These are phyloP conservation scores for Crepidodera aurea DNA, from an alignment of 2,888 invertebrate genomes.

Conservation along the genomic window DNA sequence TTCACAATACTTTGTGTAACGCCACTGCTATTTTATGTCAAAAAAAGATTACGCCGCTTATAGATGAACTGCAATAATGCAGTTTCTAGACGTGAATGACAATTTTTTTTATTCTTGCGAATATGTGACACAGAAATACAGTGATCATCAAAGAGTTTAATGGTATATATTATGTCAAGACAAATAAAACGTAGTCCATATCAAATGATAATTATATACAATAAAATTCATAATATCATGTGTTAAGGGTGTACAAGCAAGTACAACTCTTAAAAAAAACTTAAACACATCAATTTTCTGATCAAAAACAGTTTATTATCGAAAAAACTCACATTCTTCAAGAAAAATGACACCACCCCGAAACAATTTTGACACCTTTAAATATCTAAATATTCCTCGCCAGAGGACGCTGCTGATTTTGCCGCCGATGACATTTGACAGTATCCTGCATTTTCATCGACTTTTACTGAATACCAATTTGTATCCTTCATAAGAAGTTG, in stretches of 20 bases:
- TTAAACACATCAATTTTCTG: conserved; percentile 14
- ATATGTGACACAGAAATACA: conserved; percentile 12
- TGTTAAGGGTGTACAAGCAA: background rate
- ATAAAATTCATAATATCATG: conserved; percentile 4
- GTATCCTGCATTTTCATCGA: conserved; percentile 2
- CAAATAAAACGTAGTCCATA: conserved; percentile 24
- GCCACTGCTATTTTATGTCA: conserved; percentile 29
- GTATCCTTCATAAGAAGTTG: no score
- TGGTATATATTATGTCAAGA: conserved; percentile 14
- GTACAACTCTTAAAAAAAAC: conserved; percentile 22
- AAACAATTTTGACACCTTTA: conserved; percentile 42
- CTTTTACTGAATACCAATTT: no score
- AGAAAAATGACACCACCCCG: conserved; percentile 60
- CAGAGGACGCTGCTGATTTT: conserved; percentile 7
- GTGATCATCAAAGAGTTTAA: conserved; percentile 1
- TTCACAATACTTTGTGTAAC: conserved; percentile 23
- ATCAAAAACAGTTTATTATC: conserved; percentile 42
- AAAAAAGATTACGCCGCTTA: conserved; percentile 20
- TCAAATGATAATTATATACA: conserved; percentile 2
- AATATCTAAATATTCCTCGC: conserved; percentile 11
- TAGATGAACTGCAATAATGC: conserved; percentile 15
- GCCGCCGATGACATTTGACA: conserved; percentile 6
- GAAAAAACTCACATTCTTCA: conserved; percentile 58
- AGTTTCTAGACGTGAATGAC: conserved; percentile 3
- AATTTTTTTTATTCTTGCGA: background rate